These are phyloP conservation scores for Trochalopteron elliotii DNA, from an alignment of 2,113 vertebrate genomes.

Conservation along the genomic window DNA sequence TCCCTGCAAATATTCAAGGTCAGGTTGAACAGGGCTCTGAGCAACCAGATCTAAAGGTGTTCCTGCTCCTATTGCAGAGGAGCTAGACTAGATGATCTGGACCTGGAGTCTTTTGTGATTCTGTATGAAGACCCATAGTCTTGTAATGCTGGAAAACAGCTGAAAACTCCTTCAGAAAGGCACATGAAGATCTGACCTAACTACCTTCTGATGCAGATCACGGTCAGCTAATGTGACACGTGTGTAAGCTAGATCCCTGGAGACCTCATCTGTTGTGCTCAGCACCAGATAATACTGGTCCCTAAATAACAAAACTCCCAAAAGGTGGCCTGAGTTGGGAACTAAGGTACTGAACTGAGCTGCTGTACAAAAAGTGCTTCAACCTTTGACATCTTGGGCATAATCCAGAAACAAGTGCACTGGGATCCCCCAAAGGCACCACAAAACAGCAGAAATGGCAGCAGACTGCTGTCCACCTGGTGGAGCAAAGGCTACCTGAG, in stretches of 20 bases:
- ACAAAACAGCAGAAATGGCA: neutral
- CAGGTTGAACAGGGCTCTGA: neutral
- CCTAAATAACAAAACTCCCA: fast-evolving
- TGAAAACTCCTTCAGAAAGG: neutral
- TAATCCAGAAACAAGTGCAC: neutral
- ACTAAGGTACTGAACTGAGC: neutral
- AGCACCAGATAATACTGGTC: neutral
- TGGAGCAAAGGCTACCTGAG: neutral
- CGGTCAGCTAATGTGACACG: neutral
- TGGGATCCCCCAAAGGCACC: neutral
- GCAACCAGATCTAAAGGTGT: neutral
- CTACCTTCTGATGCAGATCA: neutral
- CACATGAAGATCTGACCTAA: neutral
- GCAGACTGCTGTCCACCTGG: neutral
- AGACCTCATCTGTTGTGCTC: neutral
- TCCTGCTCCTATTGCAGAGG: neutral
- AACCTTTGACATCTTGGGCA: neutral
- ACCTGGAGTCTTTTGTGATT: neutral
- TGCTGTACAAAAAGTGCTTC: neutral
- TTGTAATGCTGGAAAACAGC: neutral
- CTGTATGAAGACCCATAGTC: neutral
- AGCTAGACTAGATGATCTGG: neutral
- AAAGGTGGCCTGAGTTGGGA: neutral
- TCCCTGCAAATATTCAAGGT: neutral
- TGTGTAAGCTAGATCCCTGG: neutral